Evolutionary conservation across 2,113 vertebrate genomes (phyloP).

Genomic region (Chaenocephalus aceratus): DNA sequence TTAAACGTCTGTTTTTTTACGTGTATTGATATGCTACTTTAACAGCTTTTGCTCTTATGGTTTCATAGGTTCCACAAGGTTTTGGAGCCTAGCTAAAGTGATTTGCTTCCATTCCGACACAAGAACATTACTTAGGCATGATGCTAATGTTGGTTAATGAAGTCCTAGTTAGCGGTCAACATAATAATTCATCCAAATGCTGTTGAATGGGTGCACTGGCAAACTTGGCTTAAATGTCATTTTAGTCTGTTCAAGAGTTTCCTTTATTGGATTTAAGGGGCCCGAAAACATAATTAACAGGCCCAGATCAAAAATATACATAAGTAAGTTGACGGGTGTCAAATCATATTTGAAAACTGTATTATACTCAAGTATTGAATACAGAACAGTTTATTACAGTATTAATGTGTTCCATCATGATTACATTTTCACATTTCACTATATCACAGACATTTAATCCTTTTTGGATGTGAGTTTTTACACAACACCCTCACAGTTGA

Average conservation of each 20-base stretch:
- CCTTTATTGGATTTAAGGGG: no score
- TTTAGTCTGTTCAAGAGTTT: background rate
- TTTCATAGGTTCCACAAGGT: conserved; percentile 2
- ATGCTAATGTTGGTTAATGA: conserved; percentile 12
- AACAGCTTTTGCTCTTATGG: background rate
- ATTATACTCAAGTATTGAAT: background rate
- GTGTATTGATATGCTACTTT: background rate
- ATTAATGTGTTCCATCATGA: background rate
- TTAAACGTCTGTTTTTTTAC: no score
- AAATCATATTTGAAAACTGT: background rate
- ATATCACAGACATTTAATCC: conserved; percentile 19
- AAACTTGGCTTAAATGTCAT: background rate
- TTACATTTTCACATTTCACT: background rate
- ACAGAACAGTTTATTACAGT: background rate
- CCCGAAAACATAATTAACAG: background rate
- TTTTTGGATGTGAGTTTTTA: conserved; percentile 14
- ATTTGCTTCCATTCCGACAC: conserved; percentile 12
- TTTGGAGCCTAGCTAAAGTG: background rate
- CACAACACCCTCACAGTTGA: conserved; percentile 25
- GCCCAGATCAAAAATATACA: background rate
- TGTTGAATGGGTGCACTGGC: background rate
- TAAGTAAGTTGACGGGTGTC: background rate
- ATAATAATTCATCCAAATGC: conserved; percentile 1
- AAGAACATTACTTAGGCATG: conserved; percentile 19
- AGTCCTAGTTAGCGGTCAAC: background rate